phyloP scores from a whole-genome alignment of 2,888 invertebrate genomes.

The Ophion obscuratus region DNA sequence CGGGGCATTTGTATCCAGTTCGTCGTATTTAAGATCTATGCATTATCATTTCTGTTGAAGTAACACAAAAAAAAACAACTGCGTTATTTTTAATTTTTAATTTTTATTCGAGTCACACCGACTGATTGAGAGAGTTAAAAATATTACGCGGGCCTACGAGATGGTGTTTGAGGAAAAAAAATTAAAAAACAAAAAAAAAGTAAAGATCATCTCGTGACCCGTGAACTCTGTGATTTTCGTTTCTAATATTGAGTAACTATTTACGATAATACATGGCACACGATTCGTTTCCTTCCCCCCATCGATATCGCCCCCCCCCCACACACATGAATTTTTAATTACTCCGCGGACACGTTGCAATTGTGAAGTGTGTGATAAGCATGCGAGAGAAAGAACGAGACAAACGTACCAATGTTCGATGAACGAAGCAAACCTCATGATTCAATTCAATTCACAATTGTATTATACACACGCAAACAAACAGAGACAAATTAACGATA shows the following conservation, averaged over 20 bases:
- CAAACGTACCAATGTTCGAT: conserved; percentile 26
- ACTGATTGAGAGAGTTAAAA: conserved; percentile 24
- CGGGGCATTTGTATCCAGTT: conserved; percentile 49
- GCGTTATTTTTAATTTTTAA: conserved; percentile 21
- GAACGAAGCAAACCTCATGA: background rate
- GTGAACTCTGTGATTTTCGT: conserved; percentile 76
- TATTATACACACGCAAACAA: conserved; percentile 41
- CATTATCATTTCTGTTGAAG: conserved; percentile 18
- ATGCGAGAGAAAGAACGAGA: conserved; percentile 46
- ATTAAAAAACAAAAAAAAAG: conserved; percentile 45
- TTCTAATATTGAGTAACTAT: conserved; percentile 65
- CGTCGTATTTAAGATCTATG: conserved; percentile 42
- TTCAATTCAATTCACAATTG: conserved; percentile 41
- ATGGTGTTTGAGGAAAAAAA: conserved; percentile 39
- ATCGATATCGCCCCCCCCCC: background rate
- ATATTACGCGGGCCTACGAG: conserved; percentile 31
- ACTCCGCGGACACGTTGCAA: conserved; percentile 65
- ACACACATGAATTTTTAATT: conserved; percentile 39
- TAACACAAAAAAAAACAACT: background rate
- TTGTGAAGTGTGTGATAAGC: conserved; percentile 57
- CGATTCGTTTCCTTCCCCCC: background rate
- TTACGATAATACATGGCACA: conserved; percentile 45
- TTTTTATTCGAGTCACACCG: conserved; percentile 37
- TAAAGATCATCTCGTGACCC: conserved; percentile 67
- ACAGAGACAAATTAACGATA: background rate